Percentiles rank a stretch among this genome's conserved stretches.
phyloP scores from a whole-genome alignment of 2,797 vertebrate genomes.

The Poecilia picta region DNA sequence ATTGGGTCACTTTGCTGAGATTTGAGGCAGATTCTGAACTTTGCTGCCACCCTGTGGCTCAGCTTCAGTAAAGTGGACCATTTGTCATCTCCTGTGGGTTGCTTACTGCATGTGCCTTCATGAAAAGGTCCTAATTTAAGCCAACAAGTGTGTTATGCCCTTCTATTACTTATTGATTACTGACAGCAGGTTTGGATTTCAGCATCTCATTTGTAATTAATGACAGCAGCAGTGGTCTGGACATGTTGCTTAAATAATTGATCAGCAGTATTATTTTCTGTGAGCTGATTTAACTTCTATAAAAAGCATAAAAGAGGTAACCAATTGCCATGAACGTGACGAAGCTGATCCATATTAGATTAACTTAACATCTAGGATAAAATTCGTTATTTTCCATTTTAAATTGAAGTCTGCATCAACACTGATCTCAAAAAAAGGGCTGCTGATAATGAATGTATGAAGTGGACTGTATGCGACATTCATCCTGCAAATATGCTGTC shows the following conservation, averaged over 20 bases:
- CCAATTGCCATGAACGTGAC: slow-evolving; percentile 3
- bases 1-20: background rate
- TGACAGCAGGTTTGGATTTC: slow-evolving; percentile 27
- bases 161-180: slow-evolving; percentile 61
- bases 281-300: slow-evolving; percentile 48
- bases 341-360: background rate
- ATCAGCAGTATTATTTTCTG: slow-evolving; percentile 55
- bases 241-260: slow-evolving; percentile 65
- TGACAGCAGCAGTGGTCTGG: slow-evolving; percentile 35
- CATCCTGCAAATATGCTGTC: slow-evolving; percentile 8
- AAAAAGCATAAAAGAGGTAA: slow-evolving; percentile 15
- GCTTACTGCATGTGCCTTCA: slow-evolving; percentile 18
- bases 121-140: slow-evolving; percentile 34
- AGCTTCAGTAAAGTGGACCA: background rate
- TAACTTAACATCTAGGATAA: background rate
- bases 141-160: slow-evolving; percentile 44
- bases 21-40: slow-evolving; percentile 16
- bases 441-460: background rate
- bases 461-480: slow-evolving; percentile 2
- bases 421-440: too few species aligned
- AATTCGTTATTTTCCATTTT: background rate
- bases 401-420: background rate
- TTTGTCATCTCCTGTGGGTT: slow-evolving; percentile 2
- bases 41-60: slow-evolving; percentile 68
- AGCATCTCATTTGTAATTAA: slow-evolving; percentile 63